These are phyloP conservation scores for Pelodytes ibericus DNA, from an alignment of 2,797 vertebrate genomes.

Conservation along the genomic window DNA sequence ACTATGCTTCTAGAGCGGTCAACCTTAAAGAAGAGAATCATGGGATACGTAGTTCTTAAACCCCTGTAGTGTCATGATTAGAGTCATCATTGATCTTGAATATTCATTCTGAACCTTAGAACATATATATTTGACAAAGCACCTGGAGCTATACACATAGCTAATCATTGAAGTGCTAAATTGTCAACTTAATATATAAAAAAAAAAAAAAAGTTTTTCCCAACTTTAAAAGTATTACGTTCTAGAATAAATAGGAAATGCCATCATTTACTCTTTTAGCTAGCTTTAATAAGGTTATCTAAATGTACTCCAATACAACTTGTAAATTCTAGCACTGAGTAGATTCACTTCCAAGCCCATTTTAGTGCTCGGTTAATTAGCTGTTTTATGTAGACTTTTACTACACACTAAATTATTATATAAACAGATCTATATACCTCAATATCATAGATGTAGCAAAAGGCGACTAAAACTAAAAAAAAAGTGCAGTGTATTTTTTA, in stretches of 20 bases:
- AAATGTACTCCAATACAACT: not conserved
- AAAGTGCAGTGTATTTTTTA: slow-evolving; percentile 14
- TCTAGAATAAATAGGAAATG: not conserved
- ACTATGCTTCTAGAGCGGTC: no score
- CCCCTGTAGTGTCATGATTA: no score
- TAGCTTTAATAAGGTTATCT: not conserved
- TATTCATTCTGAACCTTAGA: no score
- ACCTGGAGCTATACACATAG: no score
- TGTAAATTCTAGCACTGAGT: not conserved
- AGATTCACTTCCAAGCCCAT: slow-evolving; percentile 16
- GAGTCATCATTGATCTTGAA: no score
- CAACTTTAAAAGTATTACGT: no score
- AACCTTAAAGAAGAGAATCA: no score
- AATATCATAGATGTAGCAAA: slow-evolving; percentile 13
- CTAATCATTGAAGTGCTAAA: no score
- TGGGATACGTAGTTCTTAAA: no score
- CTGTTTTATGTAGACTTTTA: slow-evolving; percentile 27
- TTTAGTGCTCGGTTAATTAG: slow-evolving; percentile 41
- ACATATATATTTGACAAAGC: no score
- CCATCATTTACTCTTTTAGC: not conserved
- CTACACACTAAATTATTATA: slow-evolving; percentile 18
- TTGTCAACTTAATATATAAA: no score
- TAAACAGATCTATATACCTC: slow-evolving; percentile 33
- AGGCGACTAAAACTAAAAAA: slow-evolving; percentile 4
- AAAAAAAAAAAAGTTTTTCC: no score